Conservation (phyloP, 2,113 vertebrate genomes). For the Tragelaphus scriptus region DNA sequence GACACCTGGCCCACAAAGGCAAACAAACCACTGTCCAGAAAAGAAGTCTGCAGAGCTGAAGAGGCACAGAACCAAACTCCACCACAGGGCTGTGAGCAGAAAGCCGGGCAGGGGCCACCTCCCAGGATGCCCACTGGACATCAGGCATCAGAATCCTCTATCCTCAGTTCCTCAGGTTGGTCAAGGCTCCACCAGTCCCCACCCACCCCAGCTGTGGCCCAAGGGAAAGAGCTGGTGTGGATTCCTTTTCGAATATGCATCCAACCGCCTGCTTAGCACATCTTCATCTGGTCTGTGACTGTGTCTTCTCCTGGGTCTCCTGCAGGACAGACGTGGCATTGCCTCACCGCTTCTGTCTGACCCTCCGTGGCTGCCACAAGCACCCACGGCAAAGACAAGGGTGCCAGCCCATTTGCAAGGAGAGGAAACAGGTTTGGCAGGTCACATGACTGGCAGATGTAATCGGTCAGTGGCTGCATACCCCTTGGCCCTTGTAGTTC, state of each 20-base stretch:
- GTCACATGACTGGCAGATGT: fast-evolving
- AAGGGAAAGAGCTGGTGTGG: background rate
- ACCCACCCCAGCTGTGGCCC: background rate
- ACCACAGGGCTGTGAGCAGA: fast-evolving
- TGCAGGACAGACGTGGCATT: fast-evolving
- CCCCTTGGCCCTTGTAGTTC: background rate
- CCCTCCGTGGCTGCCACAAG: background rate
- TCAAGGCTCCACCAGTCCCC: background rate
- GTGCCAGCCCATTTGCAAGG: background rate
- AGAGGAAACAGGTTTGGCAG: background rate
- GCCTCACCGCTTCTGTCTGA: fast-evolving
- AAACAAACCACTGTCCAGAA: background rate
- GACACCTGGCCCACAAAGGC: no score
- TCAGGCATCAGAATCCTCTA: background rate
- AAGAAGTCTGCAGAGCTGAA: background rate
- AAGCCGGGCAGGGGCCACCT: background rate
- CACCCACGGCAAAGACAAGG: background rate
- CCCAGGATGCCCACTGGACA: background rate
- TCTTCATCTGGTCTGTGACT: background rate
- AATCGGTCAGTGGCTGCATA: fast-evolving
- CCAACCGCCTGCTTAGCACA: fast-evolving
- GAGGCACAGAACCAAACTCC: background rate
- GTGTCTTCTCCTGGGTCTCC: background rate
- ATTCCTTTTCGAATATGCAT: background rate
- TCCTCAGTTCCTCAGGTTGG: background rate